Evolutionary conservation across 2,113 vertebrate species (phyloP), one percentile per base, ranked within the genome.

Genomic region (Bettongia penicillata): DNA sequence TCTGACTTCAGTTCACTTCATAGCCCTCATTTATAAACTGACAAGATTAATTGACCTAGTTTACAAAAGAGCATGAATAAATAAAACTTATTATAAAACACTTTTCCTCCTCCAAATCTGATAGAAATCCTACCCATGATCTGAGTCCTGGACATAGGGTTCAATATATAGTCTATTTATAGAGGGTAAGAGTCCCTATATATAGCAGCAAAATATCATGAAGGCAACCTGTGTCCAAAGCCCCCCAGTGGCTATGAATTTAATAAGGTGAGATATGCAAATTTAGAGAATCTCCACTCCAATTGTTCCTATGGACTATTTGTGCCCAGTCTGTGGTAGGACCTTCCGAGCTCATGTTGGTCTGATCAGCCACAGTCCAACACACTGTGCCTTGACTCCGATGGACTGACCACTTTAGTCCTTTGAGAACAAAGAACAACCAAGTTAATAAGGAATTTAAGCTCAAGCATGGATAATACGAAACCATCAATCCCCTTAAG

Each of bases 41-140:
- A 26, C 47, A 92, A 53, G 50, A 31, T 9, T 90, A 1, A 77
- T 68, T 68, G 31, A 22, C 43, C 91, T 8, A 84, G 23, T 55
- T 90, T 89, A 51, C 47, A 12, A 48, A 92, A 95, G 90, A 31
- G 23, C 57, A 48, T 22, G 14, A 96, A 94, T 37, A 94, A 94
- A 91, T 91, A 53, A 52, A 94, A 89, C 89, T 51, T 51, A 49
- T 94, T 91, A 53, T 23, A 53, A 77, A 90, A 11, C 49, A 53
- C 61, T n/a, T 93, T 84, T 31, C 53, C 53, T 55, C 53, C 53
- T 68, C 57, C 11, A 68, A 37, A 14, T 68, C 10, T 68, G 12
- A 68, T 37, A 68, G 93, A 93, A 96, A 93, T 93, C 51, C 47
- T 53, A 68, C 84, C 3, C 12, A 68, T 55, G 26, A n/a, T 89